Percentiles rank a stretch among this genome's conserved stretches.
Conservation (phyloP, 2,113 vertebrate species). For the Trematomus loennbergii region DNA sequence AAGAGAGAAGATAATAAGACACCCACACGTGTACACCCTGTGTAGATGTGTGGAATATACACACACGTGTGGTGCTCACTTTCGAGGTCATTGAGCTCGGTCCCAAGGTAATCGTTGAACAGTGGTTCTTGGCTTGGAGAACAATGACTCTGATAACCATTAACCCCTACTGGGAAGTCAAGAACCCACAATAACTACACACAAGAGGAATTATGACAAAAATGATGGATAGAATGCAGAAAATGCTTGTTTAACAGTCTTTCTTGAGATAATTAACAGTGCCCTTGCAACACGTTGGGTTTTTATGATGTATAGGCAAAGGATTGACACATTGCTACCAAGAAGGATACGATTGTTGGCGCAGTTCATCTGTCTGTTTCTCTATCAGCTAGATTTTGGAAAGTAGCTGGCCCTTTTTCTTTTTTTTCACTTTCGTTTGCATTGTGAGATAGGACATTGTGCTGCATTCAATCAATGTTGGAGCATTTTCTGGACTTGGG, state of each 20-base stretch:
- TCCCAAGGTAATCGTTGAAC: conserved; percentile 41
- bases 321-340: background rate
- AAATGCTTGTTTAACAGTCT: background rate
- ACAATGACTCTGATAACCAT: conserved; percentile 30
- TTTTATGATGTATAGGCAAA: background rate
- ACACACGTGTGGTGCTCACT: background rate
- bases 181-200: background rate
- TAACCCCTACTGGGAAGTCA: conserved; percentile 22
- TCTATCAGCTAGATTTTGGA: too few species aligned
- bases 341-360: too few species aligned
- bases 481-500: too few species aligned
- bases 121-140: conserved; percentile 34
- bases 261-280: background rate
- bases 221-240: background rate
- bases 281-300: background rate
- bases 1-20: conserved; percentile 54
- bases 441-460: too few species aligned
- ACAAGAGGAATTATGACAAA: background rate
- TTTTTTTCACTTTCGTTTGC: too few species aligned
- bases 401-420: too few species aligned
- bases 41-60: conserved; percentile 2
- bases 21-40: background rate
- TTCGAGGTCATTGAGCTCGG: conserved; percentile 53
- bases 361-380: too few species aligned
- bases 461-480: too few species aligned